phyloP scores from a whole-genome alignment of 2,797 vertebrate species.

The Pseudotriccus pelzelni region DNA sequence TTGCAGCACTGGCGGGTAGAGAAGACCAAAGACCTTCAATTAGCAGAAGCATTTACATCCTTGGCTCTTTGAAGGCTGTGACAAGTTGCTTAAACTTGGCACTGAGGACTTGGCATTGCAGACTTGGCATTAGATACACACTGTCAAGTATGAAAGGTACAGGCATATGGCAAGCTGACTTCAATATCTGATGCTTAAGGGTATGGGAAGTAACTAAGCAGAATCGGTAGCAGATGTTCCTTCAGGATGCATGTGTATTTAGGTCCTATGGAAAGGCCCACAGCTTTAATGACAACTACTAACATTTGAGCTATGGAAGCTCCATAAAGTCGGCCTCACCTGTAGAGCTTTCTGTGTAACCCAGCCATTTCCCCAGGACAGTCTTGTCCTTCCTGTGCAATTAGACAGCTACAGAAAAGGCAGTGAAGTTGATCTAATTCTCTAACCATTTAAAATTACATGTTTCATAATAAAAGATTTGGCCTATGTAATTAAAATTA shows the following conservation, averaged over 20 bases:
- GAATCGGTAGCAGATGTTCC: background rate
- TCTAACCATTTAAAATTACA: background rate
- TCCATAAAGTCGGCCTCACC: background rate
- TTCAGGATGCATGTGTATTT: background rate
- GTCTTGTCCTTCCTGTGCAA: background rate
- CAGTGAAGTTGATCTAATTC: background rate
- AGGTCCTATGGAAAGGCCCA: background rate
- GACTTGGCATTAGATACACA: background rate
- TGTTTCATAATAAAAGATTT: background rate
- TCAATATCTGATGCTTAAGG: background rate
- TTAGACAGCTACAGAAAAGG: background rate
- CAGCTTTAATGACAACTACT: background rate
- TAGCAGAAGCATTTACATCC: background rate
- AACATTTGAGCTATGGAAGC: background rate
- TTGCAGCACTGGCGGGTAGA: background rate
- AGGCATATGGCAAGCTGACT: conserved; percentile 19
- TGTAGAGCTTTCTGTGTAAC: background rate
- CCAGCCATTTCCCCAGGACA: background rate
- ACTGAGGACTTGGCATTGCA: background rate
- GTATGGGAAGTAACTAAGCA: background rate
- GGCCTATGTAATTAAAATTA: background rate
- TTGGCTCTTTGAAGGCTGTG: background rate
- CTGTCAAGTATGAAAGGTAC: conserved; percentile 9
- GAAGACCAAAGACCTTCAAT: background rate
- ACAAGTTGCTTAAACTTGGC: background rate